Evolutionary conservation across 2,113 vertebrate species (phyloP).

Genomic region (Apodemus speciosus): DNA sequence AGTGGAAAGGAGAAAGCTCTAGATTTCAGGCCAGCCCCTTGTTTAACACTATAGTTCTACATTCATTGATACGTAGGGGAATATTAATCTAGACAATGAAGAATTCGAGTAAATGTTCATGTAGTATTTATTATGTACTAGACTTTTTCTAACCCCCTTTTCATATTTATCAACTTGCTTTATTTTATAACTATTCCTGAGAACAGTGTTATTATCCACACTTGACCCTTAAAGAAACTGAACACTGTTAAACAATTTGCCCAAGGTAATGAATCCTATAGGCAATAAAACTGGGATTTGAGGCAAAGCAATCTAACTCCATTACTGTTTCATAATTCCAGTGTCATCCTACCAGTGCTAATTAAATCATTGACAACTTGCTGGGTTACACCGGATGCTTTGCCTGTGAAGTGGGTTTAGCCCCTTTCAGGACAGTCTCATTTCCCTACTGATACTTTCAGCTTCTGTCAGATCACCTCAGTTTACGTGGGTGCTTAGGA

Average conservation of each 20-base stretch:
- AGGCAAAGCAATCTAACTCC: not conserved
- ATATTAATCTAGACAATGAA: not conserved
- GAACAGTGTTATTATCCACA: not conserved
- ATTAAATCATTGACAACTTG: not conserved
- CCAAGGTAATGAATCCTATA: not conserved
- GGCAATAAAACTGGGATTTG: not conserved
- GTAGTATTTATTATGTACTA: not conserved
- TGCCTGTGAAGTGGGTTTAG: not conserved
- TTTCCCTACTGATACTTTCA: slow-evolving; percentile 56
- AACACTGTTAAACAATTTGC: not conserved
- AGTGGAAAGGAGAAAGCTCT: not conserved
- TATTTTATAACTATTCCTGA: not conserved
- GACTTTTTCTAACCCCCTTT: not conserved
- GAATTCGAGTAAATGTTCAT: not conserved
- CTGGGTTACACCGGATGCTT: not conserved
- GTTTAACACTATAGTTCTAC: not conserved
- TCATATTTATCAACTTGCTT: not conserved
- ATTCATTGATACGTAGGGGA: not conserved
- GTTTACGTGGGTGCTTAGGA: slow-evolving; percentile 13
- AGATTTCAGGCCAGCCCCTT: not conserved
- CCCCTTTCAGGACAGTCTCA: not conserved
- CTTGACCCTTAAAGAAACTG: slow-evolving; percentile 26
- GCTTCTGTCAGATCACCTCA: slow-evolving; percentile 63
- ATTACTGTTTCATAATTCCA: not conserved
- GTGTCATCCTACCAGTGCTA: not conserved